These are phyloP conservation scores for Rhamnusium bicolor DNA, from an alignment of 2,888 invertebrate species.

Conservation along the genomic window DNA sequence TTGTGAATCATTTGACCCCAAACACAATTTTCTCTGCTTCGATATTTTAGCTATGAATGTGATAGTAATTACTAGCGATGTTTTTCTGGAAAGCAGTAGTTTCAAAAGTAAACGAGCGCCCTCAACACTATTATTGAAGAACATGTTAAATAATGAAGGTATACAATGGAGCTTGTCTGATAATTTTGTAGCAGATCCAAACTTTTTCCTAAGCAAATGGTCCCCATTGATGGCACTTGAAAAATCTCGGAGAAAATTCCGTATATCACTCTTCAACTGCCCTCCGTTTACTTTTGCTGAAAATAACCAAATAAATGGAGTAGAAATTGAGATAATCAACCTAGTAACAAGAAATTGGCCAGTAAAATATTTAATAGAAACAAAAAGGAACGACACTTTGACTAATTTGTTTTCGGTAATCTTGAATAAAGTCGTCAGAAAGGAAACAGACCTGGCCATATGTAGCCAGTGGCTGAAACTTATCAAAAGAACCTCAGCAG, in stretches of 20 bases:
- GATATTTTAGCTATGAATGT: not conserved
- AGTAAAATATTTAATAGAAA: not conserved
- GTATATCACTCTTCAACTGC: not conserved
- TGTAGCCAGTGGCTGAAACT: not conserved
- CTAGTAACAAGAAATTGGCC: not conserved
- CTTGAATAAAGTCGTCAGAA: not conserved
- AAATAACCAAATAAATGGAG: not conserved
- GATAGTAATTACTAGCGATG: not conserved
- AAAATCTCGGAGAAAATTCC: not conserved
- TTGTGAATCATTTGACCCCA: not conserved
- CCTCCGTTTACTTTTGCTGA: not conserved
- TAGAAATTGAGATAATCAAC: not conserved
- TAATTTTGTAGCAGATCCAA: not conserved
- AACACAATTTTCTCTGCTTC: not conserved
- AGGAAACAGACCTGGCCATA: not conserved
- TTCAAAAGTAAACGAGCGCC: not conserved
- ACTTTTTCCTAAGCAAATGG: not conserved
- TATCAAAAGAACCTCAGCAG: not conserved
- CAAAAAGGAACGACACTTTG: not conserved
- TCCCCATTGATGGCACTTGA: not conserved
- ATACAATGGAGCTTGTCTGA: not conserved
- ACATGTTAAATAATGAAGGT: not conserved
- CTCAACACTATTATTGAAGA: not conserved
- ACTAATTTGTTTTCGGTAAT: not conserved
- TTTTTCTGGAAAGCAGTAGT: not conserved